phyloP scores from a whole-genome alignment of 2,113 vertebrate species.

The Motacilla alba region DNA sequence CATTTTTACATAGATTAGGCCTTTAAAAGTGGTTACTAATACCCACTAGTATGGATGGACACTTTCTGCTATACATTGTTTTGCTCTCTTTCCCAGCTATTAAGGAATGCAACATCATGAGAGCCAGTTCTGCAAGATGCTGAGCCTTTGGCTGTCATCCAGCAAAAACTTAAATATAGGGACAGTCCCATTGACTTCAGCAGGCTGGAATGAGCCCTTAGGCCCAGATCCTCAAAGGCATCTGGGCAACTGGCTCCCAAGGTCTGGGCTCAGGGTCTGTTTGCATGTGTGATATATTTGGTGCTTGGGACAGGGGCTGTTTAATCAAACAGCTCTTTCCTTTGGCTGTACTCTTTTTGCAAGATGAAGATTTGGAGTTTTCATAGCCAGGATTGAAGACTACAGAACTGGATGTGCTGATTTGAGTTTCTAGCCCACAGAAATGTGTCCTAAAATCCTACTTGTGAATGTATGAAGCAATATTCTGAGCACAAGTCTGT shows the following conservation, averaged over 20 bases:
- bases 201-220: slow-evolving; percentile 64
- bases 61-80: slow-evolving; percentile 31
- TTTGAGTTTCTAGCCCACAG: background rate
- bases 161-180: slow-evolving; percentile 66
- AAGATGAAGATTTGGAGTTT: background rate
- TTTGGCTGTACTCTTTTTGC: background rate
- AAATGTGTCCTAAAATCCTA: background rate
- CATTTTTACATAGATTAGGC: slow-evolving; percentile 27
- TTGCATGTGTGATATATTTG: slow-evolving; percentile 31
- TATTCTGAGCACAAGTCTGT: background rate
- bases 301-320: background rate
- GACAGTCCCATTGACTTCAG: slow-evolving; percentile 60
- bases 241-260: slow-evolving; percentile 47
- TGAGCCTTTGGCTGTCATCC: slow-evolving; percentile 49
- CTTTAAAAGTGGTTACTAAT: slow-evolving; percentile 54
- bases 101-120: slow-evolving; percentile 54
- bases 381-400: background rate
- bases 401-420: background rate
- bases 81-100: slow-evolving; percentile 39
- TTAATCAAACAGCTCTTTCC: background rate
- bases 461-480: background rate
- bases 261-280: background rate
- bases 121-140: slow-evolving; percentile 63
- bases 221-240: slow-evolving; percentile 59
- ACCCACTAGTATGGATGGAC: slow-evolving; percentile 13